phyloP scores from a whole-genome alignment of 2,888 invertebrate species.

The Germaria angustata region DNA sequence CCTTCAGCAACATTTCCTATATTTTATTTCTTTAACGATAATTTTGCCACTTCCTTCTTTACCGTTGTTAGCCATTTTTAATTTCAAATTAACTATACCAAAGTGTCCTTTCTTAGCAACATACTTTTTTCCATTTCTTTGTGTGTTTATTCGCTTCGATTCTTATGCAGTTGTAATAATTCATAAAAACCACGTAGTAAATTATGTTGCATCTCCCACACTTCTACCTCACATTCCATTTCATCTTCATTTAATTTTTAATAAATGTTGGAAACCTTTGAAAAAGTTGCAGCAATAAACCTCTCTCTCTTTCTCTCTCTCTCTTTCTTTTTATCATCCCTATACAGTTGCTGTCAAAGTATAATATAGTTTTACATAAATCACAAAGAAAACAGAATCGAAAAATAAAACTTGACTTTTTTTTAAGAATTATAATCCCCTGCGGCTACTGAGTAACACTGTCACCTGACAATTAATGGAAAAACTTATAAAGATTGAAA shows the following conservation, averaged over 20 bases:
- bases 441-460: slow-evolving; percentile 45
- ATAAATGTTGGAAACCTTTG: slow-evolving; percentile 51
- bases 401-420: slow-evolving; percentile 19
- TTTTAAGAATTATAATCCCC: slow-evolving; percentile 47
- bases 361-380: slow-evolving; percentile 14
- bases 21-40: too few species aligned
- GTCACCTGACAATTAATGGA: slow-evolving; percentile 38
- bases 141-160: not conserved
- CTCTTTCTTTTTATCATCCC: not conserved
- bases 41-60: too few species aligned
- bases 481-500: not conserved
- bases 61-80: too few species aligned
- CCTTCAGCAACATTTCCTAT: too few species aligned
- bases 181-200: slow-evolving; percentile 59
- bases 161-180: slow-evolving; percentile 37
- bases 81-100: too few species aligned
- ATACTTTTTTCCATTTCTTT: not conserved
- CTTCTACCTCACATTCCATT: not conserved
- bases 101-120: too few species aligned
- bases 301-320: too few species aligned
- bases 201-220: slow-evolving; percentile 18
- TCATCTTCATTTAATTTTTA: slow-evolving; percentile 12
- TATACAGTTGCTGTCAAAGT: slow-evolving; percentile 14
- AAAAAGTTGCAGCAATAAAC: slow-evolving; percentile 29
- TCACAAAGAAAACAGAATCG: not conserved